phyloP scores from a whole-genome alignment of 2,797 vertebrate genomes.

The Lithobates pipiens region DNA sequence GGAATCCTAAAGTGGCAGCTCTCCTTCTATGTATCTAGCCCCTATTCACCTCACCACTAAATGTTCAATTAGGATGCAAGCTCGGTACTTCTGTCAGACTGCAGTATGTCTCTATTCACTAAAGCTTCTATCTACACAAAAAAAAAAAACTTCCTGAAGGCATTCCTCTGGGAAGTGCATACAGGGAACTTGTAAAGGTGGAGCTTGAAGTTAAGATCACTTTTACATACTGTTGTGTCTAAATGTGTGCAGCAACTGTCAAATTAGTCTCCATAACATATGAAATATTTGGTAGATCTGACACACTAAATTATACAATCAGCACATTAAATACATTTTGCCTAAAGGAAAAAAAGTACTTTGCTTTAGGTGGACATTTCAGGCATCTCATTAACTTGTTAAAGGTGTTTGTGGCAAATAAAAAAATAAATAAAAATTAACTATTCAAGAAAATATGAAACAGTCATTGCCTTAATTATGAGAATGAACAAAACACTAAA shows the following conservation, averaged over 20 bases:
- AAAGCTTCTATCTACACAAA: not conserved
- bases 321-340: not conserved
- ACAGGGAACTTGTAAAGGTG: not conserved
- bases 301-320: not conserved
- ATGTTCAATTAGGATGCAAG: not conserved
- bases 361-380: not conserved
- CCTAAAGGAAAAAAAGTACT: not conserved
- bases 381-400: not conserved
- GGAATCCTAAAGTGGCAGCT: not conserved
- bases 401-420: not conserved
- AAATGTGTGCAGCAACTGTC: too few species aligned
- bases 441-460: not conserved
- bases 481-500: not conserved
- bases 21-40: not conserved
- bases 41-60: not conserved
- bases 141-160: not conserved
- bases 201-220: not conserved
- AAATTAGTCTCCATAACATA: not conserved
- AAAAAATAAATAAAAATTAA: not conserved
- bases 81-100: not conserved
- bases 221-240: not conserved
- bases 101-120: not conserved
- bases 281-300: not conserved
- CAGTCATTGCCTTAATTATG: not conserved
- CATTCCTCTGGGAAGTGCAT: not conserved